Conservation (phyloP, 2,888 invertebrate genomes). For the Macaria notata region DNA sequence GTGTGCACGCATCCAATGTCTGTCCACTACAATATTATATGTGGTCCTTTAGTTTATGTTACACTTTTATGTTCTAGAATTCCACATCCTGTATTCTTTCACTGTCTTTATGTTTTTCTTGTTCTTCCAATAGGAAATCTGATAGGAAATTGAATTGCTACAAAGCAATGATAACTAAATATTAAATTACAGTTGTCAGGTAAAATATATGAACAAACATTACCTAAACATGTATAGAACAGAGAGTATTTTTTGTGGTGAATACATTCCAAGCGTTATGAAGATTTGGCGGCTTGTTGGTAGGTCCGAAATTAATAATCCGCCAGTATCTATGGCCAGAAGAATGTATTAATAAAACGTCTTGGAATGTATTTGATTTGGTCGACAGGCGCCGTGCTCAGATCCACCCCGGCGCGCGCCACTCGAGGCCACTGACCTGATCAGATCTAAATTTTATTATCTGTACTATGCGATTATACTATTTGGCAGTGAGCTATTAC, state of each 20-base stretch:
- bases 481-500: constrained; percentile 5
- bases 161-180: not conserved
- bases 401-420: constrained; percentile 75
- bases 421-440: constrained; percentile 65
- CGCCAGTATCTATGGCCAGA: constrained; percentile 35
- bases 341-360: constrained; percentile 40
- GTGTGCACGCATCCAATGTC: constrained; percentile 78
- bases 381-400: constrained; percentile 73
- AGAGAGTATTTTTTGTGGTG: constrained; percentile 50
- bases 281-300: constrained; percentile 48
- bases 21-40: constrained; percentile 79
- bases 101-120: constrained; percentile 64
- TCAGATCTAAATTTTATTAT: constrained; percentile 55
- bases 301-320: constrained; percentile 44
- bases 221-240: constrained; percentile 56
- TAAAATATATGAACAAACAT: constrained; percentile 45
- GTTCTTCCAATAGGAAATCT: constrained; percentile 43
- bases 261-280: constrained; percentile 49
- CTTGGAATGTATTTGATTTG: constrained; percentile 61
- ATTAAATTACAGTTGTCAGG: not conserved
- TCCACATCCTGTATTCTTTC: constrained; percentile 62
- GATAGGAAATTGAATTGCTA: constrained; percentile 36
- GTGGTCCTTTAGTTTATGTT: constrained; percentile 72
- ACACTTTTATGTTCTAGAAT: constrained; percentile 58
- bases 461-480: constrained; percentile 8